These are phyloP conservation scores for Sapajus apella DNA, from an alignment of 2,113 vertebrate genomes.

Conservation along the genomic window DNA sequence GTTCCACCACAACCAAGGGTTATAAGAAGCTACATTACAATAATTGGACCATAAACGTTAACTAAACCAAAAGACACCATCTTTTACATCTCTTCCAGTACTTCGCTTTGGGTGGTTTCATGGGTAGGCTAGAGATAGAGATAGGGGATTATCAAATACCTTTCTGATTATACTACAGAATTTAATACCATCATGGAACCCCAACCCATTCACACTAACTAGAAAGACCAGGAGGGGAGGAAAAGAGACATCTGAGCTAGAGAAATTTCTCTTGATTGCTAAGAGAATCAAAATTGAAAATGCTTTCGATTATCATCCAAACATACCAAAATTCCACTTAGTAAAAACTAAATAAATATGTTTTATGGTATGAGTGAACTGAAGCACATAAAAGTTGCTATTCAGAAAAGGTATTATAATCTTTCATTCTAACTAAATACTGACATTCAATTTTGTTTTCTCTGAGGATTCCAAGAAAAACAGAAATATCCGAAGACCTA, in stretches of 20 bases:
- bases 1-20: neutral
- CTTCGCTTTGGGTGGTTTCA: neutral
- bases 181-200: neutral
- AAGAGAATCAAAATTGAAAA: slow-evolving; percentile 35
- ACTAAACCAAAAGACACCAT: neutral
- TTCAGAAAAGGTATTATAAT: neutral
- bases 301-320: neutral
- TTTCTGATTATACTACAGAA: neutral
- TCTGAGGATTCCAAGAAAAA: slow-evolving; percentile 17
- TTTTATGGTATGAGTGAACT: neutral
- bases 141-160: too few species aligned
- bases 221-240: neutral
- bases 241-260: neutral
- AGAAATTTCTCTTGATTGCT: neutral
- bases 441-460: slow-evolving; percentile 41
- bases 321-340: slow-evolving; percentile 16
- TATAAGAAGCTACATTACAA: neutral
- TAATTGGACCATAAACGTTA: slow-evolving; percentile 10
- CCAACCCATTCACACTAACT: neutral
- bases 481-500: slow-evolving; percentile 44
- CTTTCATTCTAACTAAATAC: slow-evolving; percentile 21
- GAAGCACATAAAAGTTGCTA: slow-evolving; percentile 5
- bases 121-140: neutral
- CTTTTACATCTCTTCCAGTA: neutral
- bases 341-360: neutral